These are phyloP conservation scores for Hirtodrosophila duncani DNA, from an alignment of 2,888 invertebrate species.

Conservation along the genomic window DNA sequence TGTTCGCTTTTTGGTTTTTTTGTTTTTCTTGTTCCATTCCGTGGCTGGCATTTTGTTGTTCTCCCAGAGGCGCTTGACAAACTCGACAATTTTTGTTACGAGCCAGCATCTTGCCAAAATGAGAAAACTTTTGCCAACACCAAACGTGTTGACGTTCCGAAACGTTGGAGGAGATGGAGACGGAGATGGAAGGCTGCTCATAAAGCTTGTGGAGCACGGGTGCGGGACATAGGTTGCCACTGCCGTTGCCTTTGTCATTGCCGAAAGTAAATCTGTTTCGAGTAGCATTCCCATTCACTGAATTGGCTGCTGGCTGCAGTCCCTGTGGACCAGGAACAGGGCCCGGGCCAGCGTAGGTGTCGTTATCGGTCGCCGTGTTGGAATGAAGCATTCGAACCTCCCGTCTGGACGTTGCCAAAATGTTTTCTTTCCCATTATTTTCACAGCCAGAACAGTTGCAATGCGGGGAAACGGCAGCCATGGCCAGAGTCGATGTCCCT, in stretches of 20 bases:
- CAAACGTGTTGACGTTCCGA: conserved; percentile 57
- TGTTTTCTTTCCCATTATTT: conserved; percentile 61
- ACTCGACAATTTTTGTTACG: conserved; percentile 69
- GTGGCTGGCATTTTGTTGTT: conserved; percentile 1
- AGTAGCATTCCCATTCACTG: conserved; percentile 54
- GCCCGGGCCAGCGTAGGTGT: conserved; percentile 26
- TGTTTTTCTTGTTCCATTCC: conserved; percentile 13
- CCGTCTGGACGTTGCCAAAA: conserved; percentile 36
- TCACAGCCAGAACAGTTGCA: conserved; percentile 74
- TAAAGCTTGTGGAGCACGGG: conserved; percentile 41
- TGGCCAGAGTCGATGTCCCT: not conserved
- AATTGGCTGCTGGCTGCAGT: conserved; percentile 54
- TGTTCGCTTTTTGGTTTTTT: conserved; percentile 15
- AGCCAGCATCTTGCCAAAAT: conserved; percentile 65
- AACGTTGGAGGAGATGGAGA: too few relatives aligned
- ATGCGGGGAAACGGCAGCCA: conserved; percentile 24
- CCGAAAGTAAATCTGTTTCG: conserved; percentile 70
- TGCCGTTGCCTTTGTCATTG: conserved; percentile 35
- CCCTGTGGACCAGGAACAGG: conserved; percentile 27
- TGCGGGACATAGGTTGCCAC: conserved; percentile 31
- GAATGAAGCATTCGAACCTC: conserved; percentile 11
- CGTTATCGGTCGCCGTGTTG: conserved; percentile 4
- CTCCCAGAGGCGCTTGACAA: conserved; percentile 54
- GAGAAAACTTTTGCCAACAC: conserved; percentile 67
- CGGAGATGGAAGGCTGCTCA: conserved; percentile 19